Conservation (phyloP, 2,797 vertebrate genomes). For the Rhabdophis nuchalis region DNA sequence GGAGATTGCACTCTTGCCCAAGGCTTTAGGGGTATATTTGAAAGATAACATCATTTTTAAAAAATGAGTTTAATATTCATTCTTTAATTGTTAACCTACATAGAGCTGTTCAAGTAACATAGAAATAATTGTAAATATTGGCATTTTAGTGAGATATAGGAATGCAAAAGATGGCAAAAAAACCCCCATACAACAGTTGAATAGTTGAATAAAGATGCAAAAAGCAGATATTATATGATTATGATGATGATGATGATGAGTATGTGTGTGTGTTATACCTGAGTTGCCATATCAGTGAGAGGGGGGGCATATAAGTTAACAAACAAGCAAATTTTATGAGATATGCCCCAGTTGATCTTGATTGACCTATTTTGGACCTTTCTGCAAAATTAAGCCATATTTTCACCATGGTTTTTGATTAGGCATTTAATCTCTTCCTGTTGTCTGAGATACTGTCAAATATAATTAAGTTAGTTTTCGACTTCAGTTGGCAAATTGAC, state of each 20-base stretch:
- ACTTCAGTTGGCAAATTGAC: neutral
- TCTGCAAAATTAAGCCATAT: neutral
- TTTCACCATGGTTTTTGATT: neutral
- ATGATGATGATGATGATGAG: no score
- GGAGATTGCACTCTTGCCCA: neutral
- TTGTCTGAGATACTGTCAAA: neutral
- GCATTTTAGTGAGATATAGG: neutral
- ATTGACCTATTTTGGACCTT: neutral
- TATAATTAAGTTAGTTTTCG: neutral
- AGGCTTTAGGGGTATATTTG: neutral
- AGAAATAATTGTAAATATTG: neutral
- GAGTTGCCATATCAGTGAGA: neutral
- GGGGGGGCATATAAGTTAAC: neutral
- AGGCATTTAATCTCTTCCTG: neutral
- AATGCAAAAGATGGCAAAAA: neutral
- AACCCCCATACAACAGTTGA: neutral
- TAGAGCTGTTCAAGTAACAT: neutral
- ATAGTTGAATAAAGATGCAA: neutral
- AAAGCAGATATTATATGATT: neutral
- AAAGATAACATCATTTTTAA: neutral
- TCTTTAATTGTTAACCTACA: neutral
- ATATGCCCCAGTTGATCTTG: neutral
- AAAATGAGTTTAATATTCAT: neutral
- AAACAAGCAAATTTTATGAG: neutral
- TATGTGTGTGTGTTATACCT: neutral